Evolutionary conservation across 2,888 invertebrate genomes (phyloP), one percentile per base, ranked within the genome.

Genomic region (Yponomeuta plumbellus): DNA sequence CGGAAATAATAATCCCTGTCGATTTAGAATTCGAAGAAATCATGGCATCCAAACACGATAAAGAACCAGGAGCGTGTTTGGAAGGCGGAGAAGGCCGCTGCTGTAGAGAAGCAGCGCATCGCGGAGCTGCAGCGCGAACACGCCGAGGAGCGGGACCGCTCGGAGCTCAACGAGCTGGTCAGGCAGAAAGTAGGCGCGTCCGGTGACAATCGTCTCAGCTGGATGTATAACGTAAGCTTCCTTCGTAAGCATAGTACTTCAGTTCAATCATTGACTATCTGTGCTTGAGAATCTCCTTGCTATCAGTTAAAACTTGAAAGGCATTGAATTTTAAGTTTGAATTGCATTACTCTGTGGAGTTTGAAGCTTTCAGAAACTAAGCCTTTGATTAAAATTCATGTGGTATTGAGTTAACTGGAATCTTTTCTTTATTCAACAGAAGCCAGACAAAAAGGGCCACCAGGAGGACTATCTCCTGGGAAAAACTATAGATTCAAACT

Each of bases 401-500:
- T 34, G 34, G 34, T 34, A 8, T 8, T 2, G 17, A 44, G 44
- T 44, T 44, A 17, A 39, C 5, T 44, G 17, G 5, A 17, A 52
- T 52, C 3, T 17, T 52, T 52, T 13, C 5, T 61, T 57, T 63
- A 17, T 21, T 56, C 85, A 83, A 34, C 77, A 93, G 92, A 92
- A 92, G 75, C 92, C 93, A 63, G 92, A 92, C 70, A 92, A 92
- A 76, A 86, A 92, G 72, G 93, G 94, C 0, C 95, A 97, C 73
- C 92, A 96, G 39, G 98, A 98, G 80, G 97, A 98, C 70, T 98
- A 98, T 88, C 90, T 98, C 26, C 88, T 97, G 56, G 98, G 98
- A 0, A 94, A 95, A 75, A 89, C 94, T 61, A 93, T 97, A 67
- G 97, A 97, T 75, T 96, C 96, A 84, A 94, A 94, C 65, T 94